Percentiles rank a stretch among this genome's conserved stretches.
These are phyloP conservation scores for Sebastes alutus DNA, from an alignment of 2,797 vertebrate genomes.

Conservation along the genomic window DNA sequence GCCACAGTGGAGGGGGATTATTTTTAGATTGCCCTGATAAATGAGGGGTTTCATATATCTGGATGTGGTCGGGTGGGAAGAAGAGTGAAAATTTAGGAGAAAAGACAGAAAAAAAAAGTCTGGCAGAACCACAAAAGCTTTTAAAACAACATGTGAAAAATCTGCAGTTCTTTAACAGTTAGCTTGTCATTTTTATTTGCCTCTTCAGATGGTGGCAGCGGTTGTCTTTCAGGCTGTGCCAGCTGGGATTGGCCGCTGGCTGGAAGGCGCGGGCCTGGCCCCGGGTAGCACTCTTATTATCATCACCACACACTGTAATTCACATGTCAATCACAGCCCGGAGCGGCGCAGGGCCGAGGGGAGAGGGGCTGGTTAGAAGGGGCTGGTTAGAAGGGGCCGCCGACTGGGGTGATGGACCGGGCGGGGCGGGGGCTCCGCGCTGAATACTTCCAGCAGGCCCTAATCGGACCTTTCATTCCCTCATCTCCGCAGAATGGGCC, in stretches of 20 bases:
- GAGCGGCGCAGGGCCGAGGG: slow-evolving; percentile 50
- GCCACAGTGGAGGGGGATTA: slow-evolving; percentile 61
- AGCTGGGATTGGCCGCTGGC: slow-evolving; percentile 79
- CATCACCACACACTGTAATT: slow-evolving; percentile 86
- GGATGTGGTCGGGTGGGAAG: slow-evolving; percentile 71
- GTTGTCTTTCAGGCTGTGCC: slow-evolving; percentile 80
- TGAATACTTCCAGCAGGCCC: slow-evolving; percentile 84
- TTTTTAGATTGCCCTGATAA: slow-evolving; percentile 80
- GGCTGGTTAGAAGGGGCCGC: slow-evolving; percentile 67
- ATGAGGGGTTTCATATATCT: slow-evolving; percentile 81
- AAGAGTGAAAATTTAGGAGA: slow-evolving; percentile 50
- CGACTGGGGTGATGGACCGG: slow-evolving; percentile 60
- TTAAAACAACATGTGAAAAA: slow-evolving; percentile 84
- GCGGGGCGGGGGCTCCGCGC: slow-evolving; percentile 32
- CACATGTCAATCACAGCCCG: slow-evolving; percentile 83
- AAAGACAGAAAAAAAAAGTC: slow-evolving; percentile 42
- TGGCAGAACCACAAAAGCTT: slow-evolving; percentile 77
- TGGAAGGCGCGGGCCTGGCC: slow-evolving; percentile 79
- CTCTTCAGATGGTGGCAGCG: slow-evolving; percentile 81
- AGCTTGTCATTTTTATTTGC: slow-evolving; percentile 87
- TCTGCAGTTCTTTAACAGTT: slow-evolving; percentile 85
- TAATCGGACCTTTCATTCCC: slow-evolving; percentile 75
- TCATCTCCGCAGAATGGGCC: slow-evolving; percentile 48
- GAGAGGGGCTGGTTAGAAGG: slow-evolving; percentile 64
- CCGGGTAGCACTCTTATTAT: slow-evolving; percentile 84